These are phyloP conservation scores for Cryptoprocta ferox DNA, from an alignment of 2,797 vertebrate genomes.

Conservation along the genomic window DNA sequence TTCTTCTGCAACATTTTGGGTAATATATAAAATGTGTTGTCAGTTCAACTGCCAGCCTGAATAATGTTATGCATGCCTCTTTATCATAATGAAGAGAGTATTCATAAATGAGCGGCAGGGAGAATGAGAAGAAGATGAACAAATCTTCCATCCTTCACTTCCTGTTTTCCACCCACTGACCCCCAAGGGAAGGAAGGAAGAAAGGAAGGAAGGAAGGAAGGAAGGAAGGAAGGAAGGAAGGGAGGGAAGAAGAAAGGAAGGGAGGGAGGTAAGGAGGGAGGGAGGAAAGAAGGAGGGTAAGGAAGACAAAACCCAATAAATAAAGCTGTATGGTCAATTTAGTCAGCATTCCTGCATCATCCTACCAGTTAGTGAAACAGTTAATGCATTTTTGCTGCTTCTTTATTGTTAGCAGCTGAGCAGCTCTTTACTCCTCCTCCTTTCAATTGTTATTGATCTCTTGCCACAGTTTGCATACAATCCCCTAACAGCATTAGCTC, in stretches of 20 bases:
- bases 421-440: constrained; percentile 18
- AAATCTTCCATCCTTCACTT: not conserved
- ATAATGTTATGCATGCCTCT: not conserved
- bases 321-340: not conserved
- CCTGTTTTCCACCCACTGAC: not conserved
- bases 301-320: not conserved
- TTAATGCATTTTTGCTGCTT: constrained; percentile 75
- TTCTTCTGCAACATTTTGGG: constrained; percentile 65
- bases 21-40: constrained; percentile 59
- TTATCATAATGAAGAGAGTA: constrained; percentile 14
- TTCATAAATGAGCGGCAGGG: not conserved
- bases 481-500: constrained; percentile 85
- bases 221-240: not conserved
- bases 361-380: constrained; percentile 64
- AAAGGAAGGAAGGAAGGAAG: not conserved
- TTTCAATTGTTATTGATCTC: constrained; percentile 79
- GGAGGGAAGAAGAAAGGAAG: not conserved
- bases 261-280: not conserved
- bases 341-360: not conserved
- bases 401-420: constrained; percentile 82
- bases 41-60: constrained; percentile 44
- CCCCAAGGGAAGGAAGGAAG: not conserved
- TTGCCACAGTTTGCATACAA: constrained; percentile 82
- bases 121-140: not conserved
- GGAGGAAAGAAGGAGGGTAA: not conserved